A percentile compares a stretch with the other conserved stretches of the same genome.
phyloP scores from a whole-genome alignment of 2,797 vertebrate species.

The Xenentodon cancila region DNA sequence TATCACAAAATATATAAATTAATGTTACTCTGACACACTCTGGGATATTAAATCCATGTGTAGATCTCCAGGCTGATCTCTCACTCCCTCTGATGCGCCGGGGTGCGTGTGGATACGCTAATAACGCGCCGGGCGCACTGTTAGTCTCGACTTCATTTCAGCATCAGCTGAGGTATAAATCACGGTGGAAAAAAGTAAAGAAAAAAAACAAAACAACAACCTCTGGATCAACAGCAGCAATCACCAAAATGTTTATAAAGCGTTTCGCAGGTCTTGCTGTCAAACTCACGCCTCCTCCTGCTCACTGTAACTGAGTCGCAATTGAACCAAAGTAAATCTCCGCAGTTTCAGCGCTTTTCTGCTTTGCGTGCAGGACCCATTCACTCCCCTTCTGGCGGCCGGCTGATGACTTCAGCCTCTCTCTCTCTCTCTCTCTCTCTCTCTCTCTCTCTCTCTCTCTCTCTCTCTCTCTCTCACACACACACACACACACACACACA shows the following conservation, averaged over 20 bases:
- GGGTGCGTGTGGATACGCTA: conserved; percentile 57
- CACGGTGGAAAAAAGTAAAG: neutral
- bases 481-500: no score
- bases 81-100: conserved; percentile 53
- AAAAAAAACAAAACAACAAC: neutral
- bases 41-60: conserved; percentile 57
- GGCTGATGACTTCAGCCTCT: conserved; percentile 82
- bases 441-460: conserved; percentile 41
- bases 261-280: conserved; percentile 35
- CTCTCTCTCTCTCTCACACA: conserved; percentile 21
- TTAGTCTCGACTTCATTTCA: conserved; percentile 65
- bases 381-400: conserved; percentile 73
- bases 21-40: conserved; percentile 21
- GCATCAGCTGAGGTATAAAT: conserved; percentile 53
- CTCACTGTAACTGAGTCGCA: conserved; percentile 30
- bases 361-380: conserved; percentile 74
- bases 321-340: conserved; percentile 63
- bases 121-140: conserved; percentile 51
- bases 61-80: conserved; percentile 47
- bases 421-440: conserved; percentile 64
- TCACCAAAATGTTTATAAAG: conserved; percentile 4
- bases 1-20: no score
- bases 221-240: conserved; percentile 3
- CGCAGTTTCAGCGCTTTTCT: conserved; percentile 75
- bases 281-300: conserved; percentile 48